phyloP scores from a whole-genome alignment of 2,888 invertebrate genomes.

The Eledone cirrhosa region DNA sequence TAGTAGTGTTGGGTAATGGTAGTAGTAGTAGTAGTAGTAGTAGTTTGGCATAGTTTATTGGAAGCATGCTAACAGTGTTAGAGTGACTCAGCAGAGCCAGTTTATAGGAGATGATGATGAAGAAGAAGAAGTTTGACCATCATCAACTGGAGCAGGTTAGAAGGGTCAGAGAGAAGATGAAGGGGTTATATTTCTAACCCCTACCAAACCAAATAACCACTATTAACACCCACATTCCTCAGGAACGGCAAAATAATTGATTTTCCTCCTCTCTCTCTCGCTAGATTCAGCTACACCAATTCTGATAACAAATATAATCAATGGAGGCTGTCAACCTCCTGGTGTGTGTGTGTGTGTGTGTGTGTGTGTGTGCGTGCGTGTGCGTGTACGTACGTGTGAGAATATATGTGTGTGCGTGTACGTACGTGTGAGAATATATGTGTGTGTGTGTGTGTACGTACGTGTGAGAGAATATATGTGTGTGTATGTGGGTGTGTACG shows the following conservation, averaged over 20 bases:
- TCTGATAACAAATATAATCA: slow-evolving; percentile 17
- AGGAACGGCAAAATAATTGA: slow-evolving; percentile 5
- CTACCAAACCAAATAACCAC: not conserved
- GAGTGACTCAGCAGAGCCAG: not conserved
- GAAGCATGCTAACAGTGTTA: not conserved
- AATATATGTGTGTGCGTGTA: no score
- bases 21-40: not conserved
- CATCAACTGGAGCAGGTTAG: slow-evolving; percentile 3
- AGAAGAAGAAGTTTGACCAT: not conserved
- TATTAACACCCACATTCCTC: slow-evolving; percentile 13
- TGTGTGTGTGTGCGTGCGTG: no score
- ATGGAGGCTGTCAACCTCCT: not conserved
- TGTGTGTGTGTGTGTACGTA: no score
- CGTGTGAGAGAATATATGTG: no score
- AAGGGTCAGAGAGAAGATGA: slow-evolving; percentile 13
- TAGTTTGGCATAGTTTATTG: not conserved
- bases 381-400: no score
- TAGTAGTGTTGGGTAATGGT: not conserved
- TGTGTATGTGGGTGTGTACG: no score
- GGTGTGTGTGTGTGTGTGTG: no score
- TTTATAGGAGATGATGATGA: not conserved
- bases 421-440: no score
- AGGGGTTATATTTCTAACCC: not conserved
- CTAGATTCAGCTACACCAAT: slow-evolving; percentile 19
- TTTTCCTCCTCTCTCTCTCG: not conserved